Evolutionary conservation across 2,113 vertebrate genomes (phyloP).

Genomic region (Scopus umbretta): DNA sequence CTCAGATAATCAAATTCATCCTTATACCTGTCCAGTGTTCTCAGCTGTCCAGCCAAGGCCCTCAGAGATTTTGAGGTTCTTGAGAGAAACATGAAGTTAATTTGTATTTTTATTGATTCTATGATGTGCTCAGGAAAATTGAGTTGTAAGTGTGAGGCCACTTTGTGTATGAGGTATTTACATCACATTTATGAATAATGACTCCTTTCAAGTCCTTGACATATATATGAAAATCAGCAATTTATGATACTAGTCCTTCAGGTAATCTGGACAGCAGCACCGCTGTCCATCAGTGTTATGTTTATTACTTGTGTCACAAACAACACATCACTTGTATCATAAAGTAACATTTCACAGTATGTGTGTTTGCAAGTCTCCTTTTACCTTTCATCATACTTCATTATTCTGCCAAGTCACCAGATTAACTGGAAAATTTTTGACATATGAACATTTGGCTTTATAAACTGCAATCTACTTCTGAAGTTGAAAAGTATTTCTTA

Average conservation of each 20-base stretch:
- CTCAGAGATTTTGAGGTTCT: neutral
- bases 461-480: neutral
- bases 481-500: neutral
- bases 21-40: neutral
- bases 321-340: neutral
- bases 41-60: neutral
- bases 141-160: neutral
- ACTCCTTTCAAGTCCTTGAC: neutral
- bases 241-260: neutral
- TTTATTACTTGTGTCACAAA: neutral
- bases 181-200: neutral
- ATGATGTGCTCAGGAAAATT: neutral
- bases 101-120: neutral
- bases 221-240: neutral
- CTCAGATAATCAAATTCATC: neutral
- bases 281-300: neutral
- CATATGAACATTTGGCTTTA: neutral
- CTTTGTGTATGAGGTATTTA: neutral
- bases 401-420: neutral
- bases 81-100: neutral
- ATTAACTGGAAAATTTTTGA: neutral
- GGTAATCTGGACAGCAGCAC: neutral
- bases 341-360: neutral
- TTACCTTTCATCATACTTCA: neutral
- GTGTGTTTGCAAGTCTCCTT: neutral